A percentile compares a stretch with the other conserved stretches of the same genome.
These are phyloP conservation scores for Zaprionus lineosus DNA, from an alignment of 2,888 invertebrate species.

Conservation along the genomic window DNA sequence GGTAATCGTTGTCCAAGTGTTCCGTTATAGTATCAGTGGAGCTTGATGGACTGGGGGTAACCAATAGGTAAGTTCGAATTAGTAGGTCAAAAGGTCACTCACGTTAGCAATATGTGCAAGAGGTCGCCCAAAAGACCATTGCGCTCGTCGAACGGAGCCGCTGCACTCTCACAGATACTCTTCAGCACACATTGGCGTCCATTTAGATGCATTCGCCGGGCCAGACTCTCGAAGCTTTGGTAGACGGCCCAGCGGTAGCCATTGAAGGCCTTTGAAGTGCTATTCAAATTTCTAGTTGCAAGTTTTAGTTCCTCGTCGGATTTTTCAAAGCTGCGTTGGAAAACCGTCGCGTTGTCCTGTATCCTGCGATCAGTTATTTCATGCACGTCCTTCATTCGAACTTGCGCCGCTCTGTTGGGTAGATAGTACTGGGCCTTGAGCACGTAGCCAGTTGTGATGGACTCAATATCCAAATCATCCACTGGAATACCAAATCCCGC, in stretches of 20 bases:
- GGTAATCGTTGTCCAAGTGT: slow-evolving; percentile 88
- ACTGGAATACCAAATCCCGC: slow-evolving; percentile 52
- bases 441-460: slow-evolving; percentile 63
- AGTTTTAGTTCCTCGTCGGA: slow-evolving; percentile 39
- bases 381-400: slow-evolving; percentile 46
- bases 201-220: slow-evolving; percentile 85
- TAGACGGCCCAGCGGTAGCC: slow-evolving; percentile 79
- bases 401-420: slow-evolving; percentile 44
- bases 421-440: slow-evolving; percentile 67
- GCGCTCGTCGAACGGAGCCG: slow-evolving; percentile 87
- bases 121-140: slow-evolving; percentile 90
- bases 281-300: slow-evolving; percentile 16
- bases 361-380: slow-evolving; percentile 26
- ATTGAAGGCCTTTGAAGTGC: slow-evolving; percentile 39
- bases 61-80: neutral
- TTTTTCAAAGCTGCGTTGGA: slow-evolving; percentile 39
- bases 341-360: slow-evolving; percentile 51
- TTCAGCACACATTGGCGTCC: slow-evolving; percentile 89
- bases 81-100: slow-evolving; percentile 80
- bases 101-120: slow-evolving; percentile 90
- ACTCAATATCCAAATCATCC: slow-evolving; percentile 32
- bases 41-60: slow-evolving; percentile 86
- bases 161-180: slow-evolving; percentile 90
- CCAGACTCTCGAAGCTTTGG: slow-evolving; percentile 73
- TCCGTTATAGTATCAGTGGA: slow-evolving; percentile 86